Evolutionary conservation across 1,140 invertebrate genomes (phyloP).

Genomic region (Leguminivora glycinivorella): DNA sequence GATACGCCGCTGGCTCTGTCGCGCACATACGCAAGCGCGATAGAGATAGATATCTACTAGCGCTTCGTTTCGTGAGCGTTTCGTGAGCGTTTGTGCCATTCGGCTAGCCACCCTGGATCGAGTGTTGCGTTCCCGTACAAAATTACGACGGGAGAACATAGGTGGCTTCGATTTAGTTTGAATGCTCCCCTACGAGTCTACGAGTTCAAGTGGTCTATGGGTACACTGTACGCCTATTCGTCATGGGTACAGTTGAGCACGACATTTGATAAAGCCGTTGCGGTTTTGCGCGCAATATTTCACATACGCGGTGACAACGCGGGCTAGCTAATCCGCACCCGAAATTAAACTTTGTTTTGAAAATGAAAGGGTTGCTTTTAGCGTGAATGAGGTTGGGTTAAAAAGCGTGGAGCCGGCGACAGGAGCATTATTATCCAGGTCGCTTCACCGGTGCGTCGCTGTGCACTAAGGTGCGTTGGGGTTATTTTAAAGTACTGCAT

Average conservation of each 20-base stretch:
- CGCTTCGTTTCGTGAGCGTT: no score
- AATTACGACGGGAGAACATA: no score
- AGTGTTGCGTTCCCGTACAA: no score
- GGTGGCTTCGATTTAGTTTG: no score
- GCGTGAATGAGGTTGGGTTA: not conserved
- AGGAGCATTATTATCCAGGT: conserved; percentile 13
- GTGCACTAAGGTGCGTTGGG: conserved; percentile 1
- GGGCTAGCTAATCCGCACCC: not conserved
- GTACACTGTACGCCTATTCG: conserved; percentile 11
- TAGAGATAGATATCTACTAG: no score
- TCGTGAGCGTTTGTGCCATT: no score
- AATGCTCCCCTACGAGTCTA: no score
- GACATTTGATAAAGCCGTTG: conserved; percentile 26
- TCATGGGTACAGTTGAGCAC: conserved; percentile 26
- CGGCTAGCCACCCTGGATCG: no score
- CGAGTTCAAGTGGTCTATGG: no score
- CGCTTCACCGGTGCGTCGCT: conserved; percentile 17
- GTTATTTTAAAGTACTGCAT: not conserved
- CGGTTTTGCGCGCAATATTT: conserved; percentile 24
- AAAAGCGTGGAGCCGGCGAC: not conserved
- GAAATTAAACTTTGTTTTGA: not conserved
- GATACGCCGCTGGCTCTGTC: no score
- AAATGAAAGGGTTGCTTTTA: not conserved
- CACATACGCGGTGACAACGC: conserved; percentile 5
- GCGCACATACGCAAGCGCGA: no score